Conservation (phyloP, 2,113 vertebrate species). For the Pithys albifrons region DNA sequence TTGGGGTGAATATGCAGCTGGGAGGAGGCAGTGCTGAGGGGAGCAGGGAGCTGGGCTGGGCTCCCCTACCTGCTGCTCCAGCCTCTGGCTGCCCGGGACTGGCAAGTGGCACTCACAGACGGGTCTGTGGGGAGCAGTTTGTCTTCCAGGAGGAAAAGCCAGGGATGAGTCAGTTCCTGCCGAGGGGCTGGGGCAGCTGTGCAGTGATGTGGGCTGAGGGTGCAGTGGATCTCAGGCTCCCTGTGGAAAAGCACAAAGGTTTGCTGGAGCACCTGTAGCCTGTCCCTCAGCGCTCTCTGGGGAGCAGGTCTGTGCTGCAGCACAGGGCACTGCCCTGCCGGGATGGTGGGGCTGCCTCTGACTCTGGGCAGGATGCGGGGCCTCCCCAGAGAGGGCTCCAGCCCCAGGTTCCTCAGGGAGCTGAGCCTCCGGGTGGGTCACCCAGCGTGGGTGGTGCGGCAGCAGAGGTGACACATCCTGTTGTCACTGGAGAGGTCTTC, state of each 20-base stretch:
- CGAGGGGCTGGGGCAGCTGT: background rate
- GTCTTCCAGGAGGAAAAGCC: background rate
- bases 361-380: background rate
- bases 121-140: background rate
- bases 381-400: background rate
- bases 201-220: rapidly evolving
- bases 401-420: background rate
- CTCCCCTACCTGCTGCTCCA: rapidly evolving
- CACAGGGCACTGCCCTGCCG: rapidly evolving
- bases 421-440: background rate
- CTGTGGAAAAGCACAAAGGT: rapidly evolving
- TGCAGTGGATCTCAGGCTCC: rapidly evolving
- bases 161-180: background rate
- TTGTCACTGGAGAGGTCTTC: background rate
- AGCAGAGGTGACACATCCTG: background rate
- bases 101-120: rapidly evolving
- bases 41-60: rapidly evolving
- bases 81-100: background rate
- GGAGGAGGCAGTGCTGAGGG: rapidly evolving
- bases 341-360: rapidly evolving
- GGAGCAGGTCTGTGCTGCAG: rapidly evolving
- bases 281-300: rapidly evolving
- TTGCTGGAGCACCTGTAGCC: rapidly evolving
- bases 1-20: rapidly evolving
- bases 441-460: background rate